Conservation (phyloP, 2,888 invertebrate species). For the Smittia sp. region DNA sequence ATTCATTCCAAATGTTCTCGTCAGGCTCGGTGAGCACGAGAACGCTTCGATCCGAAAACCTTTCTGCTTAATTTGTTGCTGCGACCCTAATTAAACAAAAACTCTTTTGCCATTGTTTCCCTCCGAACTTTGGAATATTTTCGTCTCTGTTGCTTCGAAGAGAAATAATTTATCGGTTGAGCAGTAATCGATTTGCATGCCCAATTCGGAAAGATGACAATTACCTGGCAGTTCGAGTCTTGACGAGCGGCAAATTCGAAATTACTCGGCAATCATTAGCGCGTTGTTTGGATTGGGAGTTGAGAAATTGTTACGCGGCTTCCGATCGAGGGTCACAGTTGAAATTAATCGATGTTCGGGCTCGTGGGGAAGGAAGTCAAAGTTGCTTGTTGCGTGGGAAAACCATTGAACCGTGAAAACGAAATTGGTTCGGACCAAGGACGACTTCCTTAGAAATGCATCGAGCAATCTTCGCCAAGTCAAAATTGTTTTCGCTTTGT, state of each 20-base stretch:
- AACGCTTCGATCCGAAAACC: neutral
- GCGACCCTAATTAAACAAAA: constrained; percentile 35
- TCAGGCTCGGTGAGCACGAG: constrained; percentile 1
- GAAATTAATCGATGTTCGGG: neutral
- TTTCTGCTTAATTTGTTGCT: constrained; percentile 6
- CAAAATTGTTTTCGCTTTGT: neutral
- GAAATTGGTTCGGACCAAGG: constrained; percentile 20
- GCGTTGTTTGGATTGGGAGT: neutral
- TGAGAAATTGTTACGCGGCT: neutral
- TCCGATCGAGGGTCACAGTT: constrained; percentile 27
- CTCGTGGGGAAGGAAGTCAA: neutral
- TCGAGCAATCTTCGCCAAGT: neutral
- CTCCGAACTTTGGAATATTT: too few relatives aligned
- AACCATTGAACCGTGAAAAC: constrained; percentile 31
- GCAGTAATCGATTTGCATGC: constrained; percentile 40
- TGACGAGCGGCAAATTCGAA: constrained; percentile 35
- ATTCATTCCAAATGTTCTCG: neutral
- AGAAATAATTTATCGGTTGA: constrained; percentile 40
- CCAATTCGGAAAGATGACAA: constrained; percentile 40
- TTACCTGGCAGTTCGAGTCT: constrained; percentile 18
- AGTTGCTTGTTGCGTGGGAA: constrained; percentile 39
- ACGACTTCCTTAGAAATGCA: neutral
- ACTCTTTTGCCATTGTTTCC: neutral
- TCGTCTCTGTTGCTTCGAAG: neutral
- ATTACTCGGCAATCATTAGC: constrained; percentile 27